A percentile compares a stretch with the other conserved stretches of the same genome.
phyloP scores from a whole-genome alignment of 1,140 invertebrate genomes.

The Drosophila repleta region DNA sequence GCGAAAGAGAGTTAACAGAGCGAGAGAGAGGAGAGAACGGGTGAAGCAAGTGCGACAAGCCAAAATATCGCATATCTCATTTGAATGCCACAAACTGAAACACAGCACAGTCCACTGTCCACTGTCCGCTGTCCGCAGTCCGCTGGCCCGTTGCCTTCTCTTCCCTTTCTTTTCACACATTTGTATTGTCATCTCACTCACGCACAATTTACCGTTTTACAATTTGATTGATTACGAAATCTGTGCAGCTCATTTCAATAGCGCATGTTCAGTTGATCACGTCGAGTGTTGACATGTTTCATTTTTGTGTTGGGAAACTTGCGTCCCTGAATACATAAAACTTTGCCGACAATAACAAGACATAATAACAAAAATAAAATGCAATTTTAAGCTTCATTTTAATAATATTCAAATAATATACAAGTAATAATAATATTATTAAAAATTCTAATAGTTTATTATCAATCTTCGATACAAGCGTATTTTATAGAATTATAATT shows the following conservation, averaged over 20 bases:
- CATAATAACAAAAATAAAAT: too few relatives aligned
- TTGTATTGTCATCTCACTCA: constrained; percentile 37
- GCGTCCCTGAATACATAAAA: background rate
- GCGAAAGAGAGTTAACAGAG: background rate
- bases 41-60: constrained; percentile 29
- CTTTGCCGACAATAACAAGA: too few relatives aligned
- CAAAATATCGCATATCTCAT: constrained; percentile 56
- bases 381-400: too few relatives aligned
- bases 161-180: constrained; percentile 1
- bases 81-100: constrained; percentile 29
- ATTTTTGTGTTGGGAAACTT: constrained; percentile 1
- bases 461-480: too few relatives aligned
- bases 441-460: background rate
- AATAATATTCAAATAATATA: too few relatives aligned
- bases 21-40: constrained; percentile 5
- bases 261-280: constrained; percentile 17
- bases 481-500: too few relatives aligned
- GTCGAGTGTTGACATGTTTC: constrained; percentile 21
- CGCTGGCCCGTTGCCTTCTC: background rate
- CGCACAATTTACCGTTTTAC: constrained; percentile 41
- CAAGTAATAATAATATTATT: too few relatives aligned
- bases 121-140: background rate
- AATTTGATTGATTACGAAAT: constrained; percentile 55
- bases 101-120: background rate
- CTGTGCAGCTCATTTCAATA: constrained; percentile 21